Percentiles rank a stretch among this genome's conserved stretches.
phyloP scores from a whole-genome alignment of 2,888 invertebrate genomes.

The Ephialtes manifestator region DNA sequence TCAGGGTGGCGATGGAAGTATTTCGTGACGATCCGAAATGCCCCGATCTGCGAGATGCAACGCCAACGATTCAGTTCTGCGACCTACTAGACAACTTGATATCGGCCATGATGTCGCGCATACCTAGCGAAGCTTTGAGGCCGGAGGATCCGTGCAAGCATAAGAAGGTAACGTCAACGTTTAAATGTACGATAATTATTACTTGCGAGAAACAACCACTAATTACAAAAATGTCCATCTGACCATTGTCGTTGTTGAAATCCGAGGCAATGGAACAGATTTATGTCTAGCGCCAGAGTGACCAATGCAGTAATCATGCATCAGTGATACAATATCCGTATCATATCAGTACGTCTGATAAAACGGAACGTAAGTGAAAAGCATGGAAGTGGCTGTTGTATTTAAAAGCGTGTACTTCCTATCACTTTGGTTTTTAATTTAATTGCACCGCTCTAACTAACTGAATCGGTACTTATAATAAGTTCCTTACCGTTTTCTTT shows the following conservation, averaged over 20 bases:
- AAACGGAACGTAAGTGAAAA: slow-evolving; percentile 11
- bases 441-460: not conserved
- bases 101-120: slow-evolving; percentile 13
- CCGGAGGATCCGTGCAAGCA: not conserved
- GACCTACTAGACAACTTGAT: not conserved
- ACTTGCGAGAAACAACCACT: not conserved
- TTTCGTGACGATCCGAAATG: too few relatives aligned
- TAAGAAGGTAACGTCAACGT: too few relatives aligned
- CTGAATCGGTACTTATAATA: not conserved
- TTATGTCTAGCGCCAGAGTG: not conserved
- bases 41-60: too few relatives aligned
- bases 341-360: not conserved
- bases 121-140: not conserved
- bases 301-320: slow-evolving; percentile 1
- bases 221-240: not conserved
- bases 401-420: slow-evolving; percentile 4
- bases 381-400: slow-evolving; percentile 12
- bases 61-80: not conserved
- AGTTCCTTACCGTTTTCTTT: not conserved
- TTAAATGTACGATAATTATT: too few relatives aligned
- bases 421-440: not conserved
- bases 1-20: too few relatives aligned
- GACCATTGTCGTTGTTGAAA: slow-evolving; percentile 10
- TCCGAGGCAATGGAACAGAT: slow-evolving; percentile 1
- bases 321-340: slow-evolving; percentile 9